These are phyloP conservation scores for Eutrigla gurnardus DNA, from an alignment of 2,797 vertebrate genomes.

Conservation along the genomic window DNA sequence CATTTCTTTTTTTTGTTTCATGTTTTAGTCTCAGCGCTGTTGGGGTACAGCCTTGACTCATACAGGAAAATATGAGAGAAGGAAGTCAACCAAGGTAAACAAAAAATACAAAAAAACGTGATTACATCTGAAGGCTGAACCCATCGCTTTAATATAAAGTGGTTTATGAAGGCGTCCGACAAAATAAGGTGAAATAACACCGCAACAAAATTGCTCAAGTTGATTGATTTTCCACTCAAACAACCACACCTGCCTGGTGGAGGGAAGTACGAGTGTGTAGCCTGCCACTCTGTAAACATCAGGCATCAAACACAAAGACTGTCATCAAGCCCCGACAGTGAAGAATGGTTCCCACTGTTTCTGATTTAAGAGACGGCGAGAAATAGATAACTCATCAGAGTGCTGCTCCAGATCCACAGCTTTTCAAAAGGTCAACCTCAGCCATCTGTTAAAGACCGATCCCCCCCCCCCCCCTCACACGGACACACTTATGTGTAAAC, in stretches of 20 bases:
- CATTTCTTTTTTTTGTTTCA: constrained; percentile 23
- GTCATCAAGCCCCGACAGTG: constrained; percentile 34
- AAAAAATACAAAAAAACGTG: not conserved
- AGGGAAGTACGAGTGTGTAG: constrained; percentile 15
- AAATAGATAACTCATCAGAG: constrained; percentile 54
- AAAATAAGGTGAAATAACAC: constrained; percentile 43
- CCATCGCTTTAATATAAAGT: constrained; percentile 14
- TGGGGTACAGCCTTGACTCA: constrained; percentile 1
- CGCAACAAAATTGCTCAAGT: constrained; percentile 33
- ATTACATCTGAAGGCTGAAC: constrained; percentile 3
- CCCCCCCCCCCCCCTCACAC: not conserved
- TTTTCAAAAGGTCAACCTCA: constrained; percentile 38
- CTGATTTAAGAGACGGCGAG: constrained; percentile 44
- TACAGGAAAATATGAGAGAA: constrained; percentile 5
- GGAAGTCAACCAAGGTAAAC: not conserved
- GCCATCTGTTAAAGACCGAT: constrained; percentile 42
- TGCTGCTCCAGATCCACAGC: constrained; percentile 36
- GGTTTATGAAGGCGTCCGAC: not conserved
- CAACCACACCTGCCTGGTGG: constrained; percentile 38
- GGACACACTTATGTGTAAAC: constrained; percentile 11
- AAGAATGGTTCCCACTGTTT: constrained; percentile 49
- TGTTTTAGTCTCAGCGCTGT: not conserved
- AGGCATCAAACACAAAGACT: constrained; percentile 45
- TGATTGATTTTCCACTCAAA: constrained; percentile 56
- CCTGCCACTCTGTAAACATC: constrained; percentile 46